Conservation (phyloP, 2,797 vertebrate species). For the Ctenopoma kingsleyae region DNA sequence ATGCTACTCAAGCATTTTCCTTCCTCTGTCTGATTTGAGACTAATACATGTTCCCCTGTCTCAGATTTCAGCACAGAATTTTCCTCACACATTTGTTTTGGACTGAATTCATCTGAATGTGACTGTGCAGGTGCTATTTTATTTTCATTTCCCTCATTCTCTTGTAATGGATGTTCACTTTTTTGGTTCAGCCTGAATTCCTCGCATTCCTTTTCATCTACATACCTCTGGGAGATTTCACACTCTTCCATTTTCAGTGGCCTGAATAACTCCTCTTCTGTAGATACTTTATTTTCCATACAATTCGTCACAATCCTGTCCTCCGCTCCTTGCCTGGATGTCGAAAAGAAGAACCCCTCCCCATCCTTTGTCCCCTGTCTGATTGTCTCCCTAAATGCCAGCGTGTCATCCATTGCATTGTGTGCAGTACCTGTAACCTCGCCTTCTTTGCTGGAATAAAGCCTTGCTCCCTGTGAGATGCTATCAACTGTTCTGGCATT, state of each 20-base stretch:
- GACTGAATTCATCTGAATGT: conserved; percentile 27
- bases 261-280: conserved; percentile 63
- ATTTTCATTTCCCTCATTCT: conserved; percentile 41
- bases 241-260: conserved; percentile 54
- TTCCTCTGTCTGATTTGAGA: conserved; percentile 26
- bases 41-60: conserved; percentile 18
- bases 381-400: conserved; percentile 83
- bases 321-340: conserved; percentile 53
- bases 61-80: conserved; percentile 8
- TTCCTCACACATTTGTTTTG: conserved; percentile 26
- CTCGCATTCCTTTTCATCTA: conserved; percentile 57
- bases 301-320: conserved; percentile 48
- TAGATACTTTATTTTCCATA: conserved; percentile 52
- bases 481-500: conserved; percentile 72
- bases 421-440: conserved; percentile 73
- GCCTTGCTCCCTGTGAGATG: conserved; percentile 73
- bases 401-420: conserved; percentile 65
- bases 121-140: conserved; percentile 30
- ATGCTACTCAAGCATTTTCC: conserved; percentile 18
- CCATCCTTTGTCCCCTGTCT: conserved; percentile 63
- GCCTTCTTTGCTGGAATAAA: conserved; percentile 65
- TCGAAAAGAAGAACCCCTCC: conserved; percentile 60
- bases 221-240: conserved; percentile 55
- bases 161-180: conserved; percentile 48
- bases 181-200: conserved; percentile 57